Base-by-base conservation (phyloP, 2,797 vertebrate species). In the Pagetopsis macropterus region DNA sequence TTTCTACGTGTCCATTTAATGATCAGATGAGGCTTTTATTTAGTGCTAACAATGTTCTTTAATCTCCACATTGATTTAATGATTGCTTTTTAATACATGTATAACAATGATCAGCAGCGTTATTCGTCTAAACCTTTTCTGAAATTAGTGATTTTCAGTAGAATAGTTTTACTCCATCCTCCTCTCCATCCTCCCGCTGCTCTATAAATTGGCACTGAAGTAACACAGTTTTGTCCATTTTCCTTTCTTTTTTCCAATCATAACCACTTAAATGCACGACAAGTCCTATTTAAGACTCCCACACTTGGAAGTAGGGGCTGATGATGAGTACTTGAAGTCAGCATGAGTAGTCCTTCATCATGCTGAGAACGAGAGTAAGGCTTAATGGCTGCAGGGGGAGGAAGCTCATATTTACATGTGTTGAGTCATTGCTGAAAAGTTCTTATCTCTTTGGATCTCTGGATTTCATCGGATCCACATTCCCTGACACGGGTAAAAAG, bases 391-490 rank as follows among this genome's bases (percentile, higher is more conserved):
- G 46, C 49, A 46, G 64, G 79, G 70, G 40, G 50, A 51, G 60
- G 83, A 83, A 76, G 69, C 84, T 83, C 67, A 58, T 76, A 81
- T 88, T 79, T 84, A 78, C 77, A 74, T 59, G 41, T 75, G 77
- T 83, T 78, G 73, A 82, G 78, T 84, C 76, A 80, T 81, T 85
- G 66, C 77, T 84, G 61, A 68, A 85, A 87, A 85, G 60, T 67
- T 75, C 70, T 84, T 77, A 80, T 80, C 72, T 69, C 49, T n/a
- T 37, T n/a, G n/a, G n/a, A n/a, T n/a, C n/a, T n/a, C n/a, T n/a
- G n/a, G n/a, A n/a, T n/a, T 90, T 88, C 81, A 86, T 88, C 76
- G 83, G 62, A 73, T 87, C 56, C 55, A 69, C 66, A 54, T 81
- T 72, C 73, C 70, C 59, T 72, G 59, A 73, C 13, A 2, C 56